A percentile compares a stretch with the other conserved stretches of the same genome.
These are phyloP conservation scores for Nerophis ophidion DNA, from an alignment of 2,113 vertebrate genomes.

Conservation along the genomic window DNA sequence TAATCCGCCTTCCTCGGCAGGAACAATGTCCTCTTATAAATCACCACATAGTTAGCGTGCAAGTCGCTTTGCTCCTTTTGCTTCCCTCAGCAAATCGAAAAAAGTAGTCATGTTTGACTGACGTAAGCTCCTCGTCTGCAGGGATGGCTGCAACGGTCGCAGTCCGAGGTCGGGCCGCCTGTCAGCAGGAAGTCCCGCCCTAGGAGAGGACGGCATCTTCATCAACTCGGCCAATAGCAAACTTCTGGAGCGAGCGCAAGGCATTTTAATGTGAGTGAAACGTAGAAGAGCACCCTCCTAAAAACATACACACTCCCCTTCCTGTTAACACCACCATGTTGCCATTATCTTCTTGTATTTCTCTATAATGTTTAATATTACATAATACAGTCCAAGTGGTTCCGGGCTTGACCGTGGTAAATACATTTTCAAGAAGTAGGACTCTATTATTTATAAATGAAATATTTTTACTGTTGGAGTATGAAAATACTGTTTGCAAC, in stretches of 20 bases:
- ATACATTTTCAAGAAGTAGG: too few species aligned
- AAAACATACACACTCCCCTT: too few species aligned
- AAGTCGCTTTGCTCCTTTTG: neutral
- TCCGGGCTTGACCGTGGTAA: too few species aligned
- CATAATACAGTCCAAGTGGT: too few species aligned
- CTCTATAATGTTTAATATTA: too few species aligned
- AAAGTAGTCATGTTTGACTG: too few species aligned
- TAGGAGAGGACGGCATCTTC: slow-evolving; percentile 92
- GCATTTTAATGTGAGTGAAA: slow-evolving; percentile 87
- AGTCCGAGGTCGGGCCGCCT: slow-evolving; percentile 72
- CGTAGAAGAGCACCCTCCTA: neutral
- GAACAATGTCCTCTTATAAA: neutral
- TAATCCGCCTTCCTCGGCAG: too few species aligned
- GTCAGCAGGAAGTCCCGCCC: slow-evolving; percentile 53
- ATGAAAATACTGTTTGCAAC: too few species aligned
- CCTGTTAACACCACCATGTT: too few species aligned
- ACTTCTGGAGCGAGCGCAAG: slow-evolving; percentile 91
- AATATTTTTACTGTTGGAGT: too few species aligned
- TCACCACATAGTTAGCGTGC: neutral
- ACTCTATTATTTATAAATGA: too few species aligned
- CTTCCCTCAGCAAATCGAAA: neutral
- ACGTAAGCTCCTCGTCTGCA: slow-evolving; percentile 21
- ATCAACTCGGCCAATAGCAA: slow-evolving; percentile 86
- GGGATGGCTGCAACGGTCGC: slow-evolving; percentile 77
- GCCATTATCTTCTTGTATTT: too few species aligned